Conservation (phyloP, 2,797 vertebrate species). For the Thunnus albacares region DNA sequence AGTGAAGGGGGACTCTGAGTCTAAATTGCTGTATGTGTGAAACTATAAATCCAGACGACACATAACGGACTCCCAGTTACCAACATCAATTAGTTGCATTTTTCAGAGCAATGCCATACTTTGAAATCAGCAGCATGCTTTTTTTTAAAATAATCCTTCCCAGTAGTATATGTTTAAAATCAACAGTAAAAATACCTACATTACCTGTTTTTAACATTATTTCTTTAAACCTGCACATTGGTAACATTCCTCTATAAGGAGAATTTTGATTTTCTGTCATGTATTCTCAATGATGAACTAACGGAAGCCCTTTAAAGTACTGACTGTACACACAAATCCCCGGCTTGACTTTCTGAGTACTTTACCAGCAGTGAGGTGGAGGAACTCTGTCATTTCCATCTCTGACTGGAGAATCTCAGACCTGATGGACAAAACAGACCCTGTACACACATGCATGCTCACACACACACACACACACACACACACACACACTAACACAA, state of each 20-base stretch:
- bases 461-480: slow-evolving; percentile 24
- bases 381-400: slow-evolving; percentile 69
- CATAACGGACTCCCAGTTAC: slow-evolving; percentile 14
- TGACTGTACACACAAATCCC: slow-evolving; percentile 43
- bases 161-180: background rate
- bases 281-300: slow-evolving; percentile 36
- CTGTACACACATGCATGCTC: slow-evolving; percentile 19
- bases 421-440: slow-evolving; percentile 72
- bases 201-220: slow-evolving; percentile 10
- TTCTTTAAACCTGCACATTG: slow-evolving; percentile 17
- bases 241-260: slow-evolving; percentile 18
- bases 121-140: background rate
- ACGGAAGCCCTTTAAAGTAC: slow-evolving; percentile 40
- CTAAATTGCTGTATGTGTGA: slow-evolving; percentile 48
- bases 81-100: slow-evolving; percentile 5
- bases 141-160: background rate
- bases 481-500: slow-evolving; percentile 37
- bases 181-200: background rate
- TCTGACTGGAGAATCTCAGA: slow-evolving; percentile 62
- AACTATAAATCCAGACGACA: slow-evolving; percentile 49
- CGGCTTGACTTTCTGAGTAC: slow-evolving; percentile 49
- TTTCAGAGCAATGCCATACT: background rate
- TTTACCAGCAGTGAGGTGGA: slow-evolving; percentile 61
- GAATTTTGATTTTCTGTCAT: slow-evolving; percentile 31
- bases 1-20: slow-evolving; percentile 21